Conservation (phyloP, 2,797 vertebrate genomes). For the Typhlichthys subterraneus region DNA sequence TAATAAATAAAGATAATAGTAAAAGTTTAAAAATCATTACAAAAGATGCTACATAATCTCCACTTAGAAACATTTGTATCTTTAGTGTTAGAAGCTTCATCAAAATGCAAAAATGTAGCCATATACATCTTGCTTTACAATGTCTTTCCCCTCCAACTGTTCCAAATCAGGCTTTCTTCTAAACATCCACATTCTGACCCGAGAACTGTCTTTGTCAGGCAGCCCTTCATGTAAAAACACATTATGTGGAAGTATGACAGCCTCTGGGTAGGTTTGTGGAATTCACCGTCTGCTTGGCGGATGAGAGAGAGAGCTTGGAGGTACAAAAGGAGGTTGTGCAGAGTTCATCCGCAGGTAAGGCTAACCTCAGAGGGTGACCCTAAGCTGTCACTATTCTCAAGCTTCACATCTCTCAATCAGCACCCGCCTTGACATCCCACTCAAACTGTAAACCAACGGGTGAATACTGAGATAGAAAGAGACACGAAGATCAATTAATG, state of each 20-base stretch:
- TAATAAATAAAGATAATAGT: too few relatives aligned
- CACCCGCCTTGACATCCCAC: too few relatives aligned
- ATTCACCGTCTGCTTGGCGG: slow-evolving; percentile 73
- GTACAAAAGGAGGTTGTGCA: slow-evolving; percentile 63
- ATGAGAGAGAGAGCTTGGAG: slow-evolving; percentile 50
- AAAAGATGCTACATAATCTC: too few relatives aligned
- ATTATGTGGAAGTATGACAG: slow-evolving; percentile 68
- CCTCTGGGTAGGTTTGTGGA: slow-evolving; percentile 68
- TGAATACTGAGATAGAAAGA: slow-evolving; percentile 1
- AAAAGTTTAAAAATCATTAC: too few relatives aligned
- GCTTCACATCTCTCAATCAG: too few relatives aligned
- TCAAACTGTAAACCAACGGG: too few relatives aligned
- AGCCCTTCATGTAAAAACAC: slow-evolving; percentile 72
- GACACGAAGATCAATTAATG: slow-evolving; percentile 7
- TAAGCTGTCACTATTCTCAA: slow-evolving; percentile 53
- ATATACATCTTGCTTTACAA: too few relatives aligned
- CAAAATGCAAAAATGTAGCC: too few relatives aligned
- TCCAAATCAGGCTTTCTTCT: too few relatives aligned
- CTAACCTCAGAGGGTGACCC: slow-evolving; percentile 68
- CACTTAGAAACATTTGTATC: too few relatives aligned
- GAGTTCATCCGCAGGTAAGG: slow-evolving; percentile 79
- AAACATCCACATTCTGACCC: too few relatives aligned
- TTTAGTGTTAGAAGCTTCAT: too few relatives aligned
- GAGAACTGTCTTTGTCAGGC: slow-evolving; percentile 1
- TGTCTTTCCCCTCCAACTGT: not conserved